Evolutionary conservation across 2,797 vertebrate species (phyloP).

Genomic region (Falco columbarius): DNA sequence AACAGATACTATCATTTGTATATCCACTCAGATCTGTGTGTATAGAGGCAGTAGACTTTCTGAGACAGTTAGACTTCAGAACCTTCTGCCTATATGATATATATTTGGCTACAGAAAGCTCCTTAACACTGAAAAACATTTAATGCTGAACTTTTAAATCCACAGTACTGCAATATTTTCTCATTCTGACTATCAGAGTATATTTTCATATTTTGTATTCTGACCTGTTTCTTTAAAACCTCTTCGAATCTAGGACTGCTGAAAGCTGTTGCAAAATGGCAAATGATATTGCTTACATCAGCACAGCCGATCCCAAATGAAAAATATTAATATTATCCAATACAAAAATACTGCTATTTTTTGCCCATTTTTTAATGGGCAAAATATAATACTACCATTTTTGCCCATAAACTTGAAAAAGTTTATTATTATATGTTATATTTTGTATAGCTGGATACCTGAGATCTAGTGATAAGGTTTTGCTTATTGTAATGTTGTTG

Average conservation of each 20-base stretch:
- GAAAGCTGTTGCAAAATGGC: background rate
- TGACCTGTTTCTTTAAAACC: background rate
- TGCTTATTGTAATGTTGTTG: background rate
- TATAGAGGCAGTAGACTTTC: background rate
- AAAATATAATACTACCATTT: background rate
- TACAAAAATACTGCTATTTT: background rate
- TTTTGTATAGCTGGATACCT: background rate
- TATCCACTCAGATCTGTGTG: background rate
- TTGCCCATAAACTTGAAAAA: background rate
- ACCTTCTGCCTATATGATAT: background rate
- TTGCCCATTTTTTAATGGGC: background rate
- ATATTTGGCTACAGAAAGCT: background rate
- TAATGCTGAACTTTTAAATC: background rate
- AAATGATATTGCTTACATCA: background rate
- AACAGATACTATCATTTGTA: background rate
- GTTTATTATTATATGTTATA: background rate
- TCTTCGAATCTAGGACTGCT: background rate
- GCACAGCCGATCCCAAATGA: background rate
- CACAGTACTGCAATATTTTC: background rate
- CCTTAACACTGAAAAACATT: background rate
- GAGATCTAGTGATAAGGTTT: background rate
- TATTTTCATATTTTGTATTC: background rate
- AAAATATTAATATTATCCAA: background rate
- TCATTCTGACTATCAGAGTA: background rate
- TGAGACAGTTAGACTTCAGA: background rate